phyloP scores from a whole-genome alignment of 2,797 vertebrate genomes.

The Mus spretus region DNA sequence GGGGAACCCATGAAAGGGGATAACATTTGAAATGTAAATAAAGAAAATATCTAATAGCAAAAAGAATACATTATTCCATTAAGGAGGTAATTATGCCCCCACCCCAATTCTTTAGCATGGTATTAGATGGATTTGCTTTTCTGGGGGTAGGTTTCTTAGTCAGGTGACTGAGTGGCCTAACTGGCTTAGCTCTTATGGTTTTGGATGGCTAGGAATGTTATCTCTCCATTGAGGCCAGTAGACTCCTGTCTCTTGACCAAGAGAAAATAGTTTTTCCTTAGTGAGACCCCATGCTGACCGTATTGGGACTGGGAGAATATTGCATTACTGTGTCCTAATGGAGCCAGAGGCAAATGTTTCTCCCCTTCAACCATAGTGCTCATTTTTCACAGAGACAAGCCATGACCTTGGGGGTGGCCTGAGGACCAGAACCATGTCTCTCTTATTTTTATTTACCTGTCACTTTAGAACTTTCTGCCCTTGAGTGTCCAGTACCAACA shows the following conservation, averaged over 20 bases:
- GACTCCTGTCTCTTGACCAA: neutral
- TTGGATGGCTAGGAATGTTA: neutral
- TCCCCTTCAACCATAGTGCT: neutral
- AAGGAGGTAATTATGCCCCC: neutral
- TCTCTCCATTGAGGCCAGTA: neutral
- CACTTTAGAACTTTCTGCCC: neutral
- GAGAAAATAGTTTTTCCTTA: neutral
- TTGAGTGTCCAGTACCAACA: neutral
- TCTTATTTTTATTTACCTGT: neutral
- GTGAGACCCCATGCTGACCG: neutral
- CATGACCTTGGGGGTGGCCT: neutral
- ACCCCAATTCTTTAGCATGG: neutral
- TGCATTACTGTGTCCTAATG: neutral
- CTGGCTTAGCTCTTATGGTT: neutral
- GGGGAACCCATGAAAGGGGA: too few relatives aligned
- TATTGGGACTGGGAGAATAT: neutral
- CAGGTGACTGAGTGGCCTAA: neutral
- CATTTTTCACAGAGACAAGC: neutral
- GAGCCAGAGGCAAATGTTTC: neutral
- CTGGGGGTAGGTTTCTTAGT: neutral
- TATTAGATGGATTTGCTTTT: neutral
- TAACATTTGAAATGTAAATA: too few relatives aligned
- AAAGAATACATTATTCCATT: neutral
- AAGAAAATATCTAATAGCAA: too few relatives aligned
- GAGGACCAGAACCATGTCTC: neutral